phyloP scores from a whole-genome alignment of 2,888 invertebrate species.

The Melieria picta region DNA sequence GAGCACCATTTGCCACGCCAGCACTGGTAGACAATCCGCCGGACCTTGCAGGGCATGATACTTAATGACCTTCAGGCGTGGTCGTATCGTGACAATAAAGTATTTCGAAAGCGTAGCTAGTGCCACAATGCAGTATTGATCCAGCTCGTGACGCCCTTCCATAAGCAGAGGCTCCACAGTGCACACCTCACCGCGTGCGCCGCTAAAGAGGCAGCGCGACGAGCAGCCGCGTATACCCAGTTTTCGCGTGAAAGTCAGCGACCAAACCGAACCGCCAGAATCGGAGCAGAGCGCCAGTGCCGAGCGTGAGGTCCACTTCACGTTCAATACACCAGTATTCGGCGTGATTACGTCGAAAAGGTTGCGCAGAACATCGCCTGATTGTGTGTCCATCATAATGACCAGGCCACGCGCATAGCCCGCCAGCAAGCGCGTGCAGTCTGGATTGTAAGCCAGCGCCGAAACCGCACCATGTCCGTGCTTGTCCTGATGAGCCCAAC shows the following conservation, averaged over 20 bases:
- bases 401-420: conserved; percentile 84
- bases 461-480: conserved; percentile 81
- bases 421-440: conserved; percentile 85
- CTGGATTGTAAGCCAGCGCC: conserved; percentile 86
- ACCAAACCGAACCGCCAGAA: conserved; percentile 95
- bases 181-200: conserved; percentile 94
- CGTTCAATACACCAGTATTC: conserved; percentile 83
- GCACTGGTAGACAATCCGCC: conserved; percentile 83
- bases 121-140: conserved; percentile 83
- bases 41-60: conserved; percentile 80
- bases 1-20: conserved; percentile 92
- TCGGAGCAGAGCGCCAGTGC: conserved; percentile 86
- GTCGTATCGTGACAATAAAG: conserved; percentile 81
- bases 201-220: conserved; percentile 94
- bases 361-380: conserved; percentile 80
- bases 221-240: conserved; percentile 89
- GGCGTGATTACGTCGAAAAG: conserved; percentile 85
- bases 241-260: conserved; percentile 86
- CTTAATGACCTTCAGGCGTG: conserved; percentile 80
- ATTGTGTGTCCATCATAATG: conserved; percentile 87
- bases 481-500: conserved; percentile 81
- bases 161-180: conserved; percentile 74
- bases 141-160: conserved; percentile 72
- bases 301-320: conserved; percentile 74
- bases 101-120: conserved; percentile 90